Percentiles rank a stretch among this genome's conserved stretches.
Conservation (phyloP, 2,113 vertebrate species). For the Epinephelus moara region DNA sequence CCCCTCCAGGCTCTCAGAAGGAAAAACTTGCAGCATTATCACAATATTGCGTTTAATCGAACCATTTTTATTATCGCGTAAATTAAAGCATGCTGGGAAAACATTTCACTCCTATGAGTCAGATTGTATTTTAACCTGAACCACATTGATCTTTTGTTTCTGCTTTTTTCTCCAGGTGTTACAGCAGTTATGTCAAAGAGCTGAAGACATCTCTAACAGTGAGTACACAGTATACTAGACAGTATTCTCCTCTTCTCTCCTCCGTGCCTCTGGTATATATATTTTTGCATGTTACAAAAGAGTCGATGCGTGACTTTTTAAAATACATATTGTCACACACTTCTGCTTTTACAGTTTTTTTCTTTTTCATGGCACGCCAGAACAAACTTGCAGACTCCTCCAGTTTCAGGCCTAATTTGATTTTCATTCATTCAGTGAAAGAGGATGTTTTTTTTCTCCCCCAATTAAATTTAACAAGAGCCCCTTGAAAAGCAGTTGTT, state of each 20-base stretch:
- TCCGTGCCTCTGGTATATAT: constrained; percentile 10
- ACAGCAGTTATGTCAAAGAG: constrained; percentile 91
- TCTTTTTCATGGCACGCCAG: constrained; percentile 42
- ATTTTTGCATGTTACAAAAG: constrained; percentile 30
- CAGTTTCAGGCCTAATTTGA: constrained; percentile 82
- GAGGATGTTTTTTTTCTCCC: constrained; percentile 72
- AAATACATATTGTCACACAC: constrained; percentile 63
- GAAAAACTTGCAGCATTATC: constrained; percentile 29
- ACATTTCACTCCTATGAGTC: constrained; percentile 36
- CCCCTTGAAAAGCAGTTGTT: constrained; percentile 85
- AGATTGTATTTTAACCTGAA: constrained; percentile 58
- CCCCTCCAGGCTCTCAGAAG: constrained; percentile 14
- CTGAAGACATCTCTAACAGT: constrained; percentile 90
- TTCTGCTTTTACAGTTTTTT: constrained; percentile 54
- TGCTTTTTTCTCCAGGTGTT: constrained; percentile 85
- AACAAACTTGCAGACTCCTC: constrained; percentile 74
- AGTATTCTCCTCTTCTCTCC: constrained; percentile 5
- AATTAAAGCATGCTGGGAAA: constrained; percentile 37
- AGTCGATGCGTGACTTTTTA: constrained; percentile 50
- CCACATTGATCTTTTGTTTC: constrained; percentile 56
- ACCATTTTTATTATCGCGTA: constrained; percentile 23
- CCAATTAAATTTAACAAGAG: constrained; percentile 85
- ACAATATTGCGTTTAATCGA: constrained; percentile 15
- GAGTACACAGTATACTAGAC: constrained; percentile 74
- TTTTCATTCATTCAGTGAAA: constrained; percentile 81